phyloP scores from a whole-genome alignment of 2,888 invertebrate species.

The Parascotia fuliginaria region DNA sequence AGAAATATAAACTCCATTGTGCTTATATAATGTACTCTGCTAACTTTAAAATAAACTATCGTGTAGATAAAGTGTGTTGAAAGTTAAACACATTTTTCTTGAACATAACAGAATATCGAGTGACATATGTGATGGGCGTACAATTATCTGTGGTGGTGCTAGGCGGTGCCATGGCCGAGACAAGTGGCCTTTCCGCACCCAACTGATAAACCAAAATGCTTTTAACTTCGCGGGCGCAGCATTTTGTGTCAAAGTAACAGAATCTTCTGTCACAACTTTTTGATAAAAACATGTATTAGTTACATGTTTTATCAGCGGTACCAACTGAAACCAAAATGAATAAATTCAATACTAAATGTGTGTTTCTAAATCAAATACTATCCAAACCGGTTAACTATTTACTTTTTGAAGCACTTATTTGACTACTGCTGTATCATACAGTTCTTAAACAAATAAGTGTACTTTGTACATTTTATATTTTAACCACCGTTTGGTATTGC shows the following conservation, averaged over 20 bases:
- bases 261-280: conserved; percentile 14
- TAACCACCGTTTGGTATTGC: conserved; percentile 38
- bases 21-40: conserved; percentile 6
- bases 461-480: conserved; percentile 18
- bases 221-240: conserved; percentile 64
- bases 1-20: conserved; percentile 4
- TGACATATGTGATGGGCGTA: conserved; percentile 61
- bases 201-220: conserved; percentile 66
- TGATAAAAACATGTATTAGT: conserved; percentile 10
- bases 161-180: conserved; percentile 69
- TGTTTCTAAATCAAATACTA: no score
- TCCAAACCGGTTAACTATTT: neutral
- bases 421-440: no score
- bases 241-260: conserved; percentile 45
- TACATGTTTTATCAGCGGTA: conserved; percentile 11
- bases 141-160: conserved; percentile 68
- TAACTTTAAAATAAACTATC: conserved; percentile 10
- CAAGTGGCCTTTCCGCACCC: conserved; percentile 65
- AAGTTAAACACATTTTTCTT: conserved; percentile 29
- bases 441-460: conserved; percentile 4
- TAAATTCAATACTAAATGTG: no score
- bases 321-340: neutral
- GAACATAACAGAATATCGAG: conserved; percentile 35
- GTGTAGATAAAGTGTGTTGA: conserved; percentile 10
- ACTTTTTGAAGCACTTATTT: conserved; percentile 1